These are phyloP conservation scores for roundworm (Caenorhabditis elegans) DNA, from an alignment of 1,140 invertebrate genomes.

Conservation along the genomic window DNA sequence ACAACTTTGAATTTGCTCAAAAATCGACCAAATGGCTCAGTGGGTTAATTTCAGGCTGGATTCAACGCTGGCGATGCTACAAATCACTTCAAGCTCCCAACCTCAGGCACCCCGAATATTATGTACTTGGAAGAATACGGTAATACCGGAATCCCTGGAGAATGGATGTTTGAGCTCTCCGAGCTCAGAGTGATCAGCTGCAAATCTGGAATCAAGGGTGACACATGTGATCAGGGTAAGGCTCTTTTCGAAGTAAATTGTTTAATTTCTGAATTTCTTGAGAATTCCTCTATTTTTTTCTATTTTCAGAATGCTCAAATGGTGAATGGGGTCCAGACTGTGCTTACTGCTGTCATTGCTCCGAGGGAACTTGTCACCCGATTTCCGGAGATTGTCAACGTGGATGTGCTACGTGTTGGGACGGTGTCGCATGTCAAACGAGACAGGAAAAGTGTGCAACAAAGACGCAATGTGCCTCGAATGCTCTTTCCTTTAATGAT, in stretches of 20 bases:
- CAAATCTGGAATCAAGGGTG: constrained; percentile 64
- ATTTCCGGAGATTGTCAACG: constrained; percentile 59
- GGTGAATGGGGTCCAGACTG: constrained; percentile 65
- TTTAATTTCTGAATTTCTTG: too few relatives aligned
- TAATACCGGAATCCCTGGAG: constrained; percentile 60
- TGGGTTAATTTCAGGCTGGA: constrained; percentile 62
- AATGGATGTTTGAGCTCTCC: constrained; percentile 64
- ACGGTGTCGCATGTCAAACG: constrained; percentile 55
- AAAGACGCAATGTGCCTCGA: constrained; percentile 53
- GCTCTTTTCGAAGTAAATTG: too few relatives aligned
- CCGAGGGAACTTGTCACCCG: constrained; percentile 54
- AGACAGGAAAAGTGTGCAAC: constrained; percentile 47
- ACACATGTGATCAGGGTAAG: constrained; percentile 66
- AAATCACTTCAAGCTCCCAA: constrained; percentile 58
- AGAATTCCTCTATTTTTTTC: neutral
- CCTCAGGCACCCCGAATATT: constrained; percentile 65
- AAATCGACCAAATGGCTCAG: too few relatives aligned
- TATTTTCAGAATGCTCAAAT: constrained; percentile 56
- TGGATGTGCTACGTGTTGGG: constrained; percentile 58
- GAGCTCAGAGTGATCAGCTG: constrained; percentile 55
- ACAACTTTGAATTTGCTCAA: too few relatives aligned
- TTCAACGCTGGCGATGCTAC: constrained; percentile 59
- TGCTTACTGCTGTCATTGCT: constrained; percentile 62
- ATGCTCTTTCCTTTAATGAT: constrained; percentile 63
- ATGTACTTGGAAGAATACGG: constrained; percentile 66